Percentiles rank a stretch among this genome's conserved stretches.
phyloP scores from a whole-genome alignment of 2,888 invertebrate genomes.

The Tetanocera ferruginea region DNA sequence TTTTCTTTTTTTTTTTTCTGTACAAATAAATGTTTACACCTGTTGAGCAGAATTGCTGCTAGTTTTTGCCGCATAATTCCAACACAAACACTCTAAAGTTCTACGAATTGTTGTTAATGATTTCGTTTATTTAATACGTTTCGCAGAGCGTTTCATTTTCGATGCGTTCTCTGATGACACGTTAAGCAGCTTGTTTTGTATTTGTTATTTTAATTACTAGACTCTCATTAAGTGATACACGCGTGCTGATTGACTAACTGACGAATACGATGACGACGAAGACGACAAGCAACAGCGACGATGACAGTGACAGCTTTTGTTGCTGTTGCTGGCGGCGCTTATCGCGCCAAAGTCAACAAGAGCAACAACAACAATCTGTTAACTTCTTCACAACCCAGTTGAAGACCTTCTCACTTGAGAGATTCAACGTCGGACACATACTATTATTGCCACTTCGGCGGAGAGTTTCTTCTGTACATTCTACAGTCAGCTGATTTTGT shows the following conservation, averaged over 20 bases:
- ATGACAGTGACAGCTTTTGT: not conserved
- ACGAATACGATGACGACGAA: not conserved
- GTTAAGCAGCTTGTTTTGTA: not conserved
- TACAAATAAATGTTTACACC: not conserved
- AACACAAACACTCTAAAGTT: not conserved
- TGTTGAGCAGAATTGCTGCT: not conserved
- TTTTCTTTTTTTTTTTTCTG: not conserved
- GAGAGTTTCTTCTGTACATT: not conserved
- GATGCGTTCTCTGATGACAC: not conserved
- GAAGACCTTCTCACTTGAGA: too few relatives aligned
- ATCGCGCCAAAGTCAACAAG: not conserved
- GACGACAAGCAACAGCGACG: not conserved
- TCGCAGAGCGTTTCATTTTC: not conserved
- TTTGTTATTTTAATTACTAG: not conserved
- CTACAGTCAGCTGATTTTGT: not conserved
- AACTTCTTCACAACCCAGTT: not conserved
- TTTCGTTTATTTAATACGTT: not conserved
- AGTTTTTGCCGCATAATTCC: not conserved
- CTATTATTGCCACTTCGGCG: too few relatives aligned
- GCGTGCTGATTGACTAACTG: not conserved
- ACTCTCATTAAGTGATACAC: not conserved
- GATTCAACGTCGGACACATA: too few relatives aligned
- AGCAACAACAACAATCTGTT: not conserved
- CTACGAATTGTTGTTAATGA: not conserved
- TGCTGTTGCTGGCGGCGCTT: slow-evolving; percentile 11